Percentiles rank a stretch among this genome's conserved stretches.
These are phyloP conservation scores for Drosophila kurseongensis DNA, from an alignment of 1,140 invertebrate species.

Conservation along the genomic window DNA sequence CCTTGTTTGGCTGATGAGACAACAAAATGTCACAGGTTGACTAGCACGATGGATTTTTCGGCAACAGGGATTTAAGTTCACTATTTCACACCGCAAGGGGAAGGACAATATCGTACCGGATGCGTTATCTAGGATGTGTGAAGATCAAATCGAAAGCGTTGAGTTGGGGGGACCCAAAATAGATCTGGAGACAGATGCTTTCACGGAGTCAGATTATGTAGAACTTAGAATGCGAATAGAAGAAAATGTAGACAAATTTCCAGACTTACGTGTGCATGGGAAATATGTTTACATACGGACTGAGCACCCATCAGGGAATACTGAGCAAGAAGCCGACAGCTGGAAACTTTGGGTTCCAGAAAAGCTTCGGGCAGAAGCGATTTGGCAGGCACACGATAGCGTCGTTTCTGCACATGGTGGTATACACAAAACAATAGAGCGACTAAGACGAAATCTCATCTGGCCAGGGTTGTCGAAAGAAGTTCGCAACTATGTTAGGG, in stretches of 20 bases:
- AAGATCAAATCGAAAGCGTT: background rate
- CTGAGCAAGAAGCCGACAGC: background rate
- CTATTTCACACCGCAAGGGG: background rate
- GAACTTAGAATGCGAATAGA: background rate
- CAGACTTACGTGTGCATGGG: no score
- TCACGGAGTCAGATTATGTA: background rate
- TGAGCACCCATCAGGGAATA: background rate
- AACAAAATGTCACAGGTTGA: constrained; percentile 17
- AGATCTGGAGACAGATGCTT: background rate
- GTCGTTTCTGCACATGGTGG: constrained; percentile 12
- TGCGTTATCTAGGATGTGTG: no score
- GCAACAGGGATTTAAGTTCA: background rate
- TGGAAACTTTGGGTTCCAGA: constrained; percentile 16
- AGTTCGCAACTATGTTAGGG: constrained; percentile 18
- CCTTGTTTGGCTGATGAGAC: background rate
- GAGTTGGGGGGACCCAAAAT: constrained; percentile 4
- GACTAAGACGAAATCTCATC: constrained; percentile 3
- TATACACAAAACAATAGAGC: constrained; percentile 12
- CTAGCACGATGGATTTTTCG: background rate
- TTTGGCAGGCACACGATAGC: background rate
- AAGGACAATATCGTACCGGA: background rate
- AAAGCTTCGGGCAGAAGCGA: background rate
- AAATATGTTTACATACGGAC: background rate
- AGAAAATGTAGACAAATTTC: background rate
- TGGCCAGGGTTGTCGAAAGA: constrained; percentile 13